Evolutionary conservation across 2,113 vertebrate genomes (phyloP), one percentile per base, ranked within the genome.

Genomic region (Alces alces): DNA sequence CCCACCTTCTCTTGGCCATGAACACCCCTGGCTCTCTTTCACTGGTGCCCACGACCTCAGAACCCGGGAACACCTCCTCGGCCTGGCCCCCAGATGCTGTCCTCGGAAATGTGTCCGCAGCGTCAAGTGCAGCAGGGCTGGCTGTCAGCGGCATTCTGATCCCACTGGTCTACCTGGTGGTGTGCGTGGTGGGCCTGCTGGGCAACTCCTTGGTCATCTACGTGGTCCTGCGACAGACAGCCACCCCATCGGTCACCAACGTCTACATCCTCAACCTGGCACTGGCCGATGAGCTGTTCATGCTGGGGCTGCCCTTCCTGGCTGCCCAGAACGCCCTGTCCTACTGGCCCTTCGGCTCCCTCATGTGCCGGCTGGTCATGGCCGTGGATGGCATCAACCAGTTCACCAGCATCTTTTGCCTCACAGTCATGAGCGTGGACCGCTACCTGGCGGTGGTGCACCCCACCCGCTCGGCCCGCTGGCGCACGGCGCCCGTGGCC

Each of bases 401-500:
- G 99, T 99, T 99, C 95, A 99, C 99, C 95, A 99, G 99, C 99
- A 99, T 99, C 99, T 99, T 99, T 98, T 99, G 99, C 97, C 99
- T 99, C 97, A 99, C 99, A 0, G 99, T 99, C 95, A 99, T 99
- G 99, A 99, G 99, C 0, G 99, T 99, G 47, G 99, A 99, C 96
- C 99, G 99, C 93, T 99, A 99, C 98, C 97, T 99, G 96, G 99
- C 99, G 0, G 99, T 99, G 92, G 99, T 99, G 86, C 99, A 99
- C 57, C 99, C 99, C 1, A 98, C 99, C 27, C 99, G 99, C 92
- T 99, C 99, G 0, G 99, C 99, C 60, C 99, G 99, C 93, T 99
- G 99, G 99, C 99, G 99, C 17, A 99, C 99, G 0, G 99, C 99
- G 0, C 98, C 98, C 0, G 99, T 99, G 92, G 99, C 99, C 80